A percentile compares a stretch with the other conserved stretches of the same genome.
Evolutionary conservation across 2,113 vertebrate genomes (phyloP).

Genomic region (Oryzias woworae): DNA sequence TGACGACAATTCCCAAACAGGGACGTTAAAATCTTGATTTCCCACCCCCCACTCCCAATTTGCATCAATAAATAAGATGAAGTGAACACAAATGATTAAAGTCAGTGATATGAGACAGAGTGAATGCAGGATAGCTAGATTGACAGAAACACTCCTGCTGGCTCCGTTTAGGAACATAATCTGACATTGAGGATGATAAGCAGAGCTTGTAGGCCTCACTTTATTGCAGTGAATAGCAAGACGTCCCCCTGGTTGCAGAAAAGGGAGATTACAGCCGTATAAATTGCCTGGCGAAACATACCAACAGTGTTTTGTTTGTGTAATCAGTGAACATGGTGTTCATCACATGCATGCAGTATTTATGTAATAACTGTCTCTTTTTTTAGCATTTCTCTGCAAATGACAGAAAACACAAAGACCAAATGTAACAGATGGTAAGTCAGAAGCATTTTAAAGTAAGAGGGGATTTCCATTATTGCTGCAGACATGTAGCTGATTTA

Average conservation of each 20-base stretch:
- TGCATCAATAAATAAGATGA: conserved; percentile 43
- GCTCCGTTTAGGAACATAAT: conserved; percentile 13
- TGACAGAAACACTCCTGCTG: conserved; percentile 31
- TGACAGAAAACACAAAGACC: conserved; percentile 46
- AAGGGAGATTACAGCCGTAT: conserved; percentile 34
- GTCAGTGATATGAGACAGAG: conserved; percentile 2
- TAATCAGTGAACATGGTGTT: conserved; percentile 11
- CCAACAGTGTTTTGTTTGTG: conserved; percentile 10
- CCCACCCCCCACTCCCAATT: conserved; percentile 3
- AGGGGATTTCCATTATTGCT: conserved; percentile 56
- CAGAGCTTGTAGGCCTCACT: conserved; percentile 18
- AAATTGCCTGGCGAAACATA: conserved; percentile 15
- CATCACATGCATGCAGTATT: conserved; percentile 19
- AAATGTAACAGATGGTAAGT: conserved; percentile 58
- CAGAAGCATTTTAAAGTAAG: conserved; percentile 67
- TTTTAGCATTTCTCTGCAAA: conserved; percentile 39
- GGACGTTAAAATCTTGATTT: conserved; percentile 15
- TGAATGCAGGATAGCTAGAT: conserved; percentile 11
- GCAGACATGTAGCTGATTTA: conserved; percentile 65
- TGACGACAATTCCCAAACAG: background rate
- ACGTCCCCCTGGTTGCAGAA: conserved; percentile 15
- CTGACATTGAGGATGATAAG: conserved; percentile 18
- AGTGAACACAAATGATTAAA: conserved; percentile 20
- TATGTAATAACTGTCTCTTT: conserved; percentile 35
- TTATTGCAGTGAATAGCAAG: background rate